Evolutionary conservation across 2,888 invertebrate species (phyloP), one percentile per base, ranked within the genome.

Genomic region (Eupsilia transversa): DNA sequence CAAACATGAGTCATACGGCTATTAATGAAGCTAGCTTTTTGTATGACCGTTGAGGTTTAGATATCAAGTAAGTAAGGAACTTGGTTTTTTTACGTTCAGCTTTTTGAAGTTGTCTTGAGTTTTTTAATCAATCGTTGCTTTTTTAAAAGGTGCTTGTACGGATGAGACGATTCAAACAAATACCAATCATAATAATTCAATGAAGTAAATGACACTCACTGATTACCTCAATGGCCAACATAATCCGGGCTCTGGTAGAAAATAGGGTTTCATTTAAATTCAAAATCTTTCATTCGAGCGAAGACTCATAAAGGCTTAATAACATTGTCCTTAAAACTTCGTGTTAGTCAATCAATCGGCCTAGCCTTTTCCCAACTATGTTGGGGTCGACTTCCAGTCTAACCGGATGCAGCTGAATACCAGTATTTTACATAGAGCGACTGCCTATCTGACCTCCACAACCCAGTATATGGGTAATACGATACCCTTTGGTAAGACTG

Each of bases 1-100:
- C 6, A 35, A 70, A 61, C 30, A 70, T 73, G 61, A 74, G 46
- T 73, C 63, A 79, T 59, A 52, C 17, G 10, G 33, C 33, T 54
- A 27, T 46, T 46, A 35, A 30, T 80, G 54, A 65, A 59, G 46
- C 46, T 35, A 56, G 43, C 43, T 52, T 43, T 57, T 57, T 35
- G 23, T 65, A 10, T 33, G 43, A 1, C 20, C 3, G 1, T 30
- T 30, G 41, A 35, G 14, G 30, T 59, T 38, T 17, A 49, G 9
- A 38, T 12, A 20, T 30, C 30, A 20, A 57, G 38, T 38, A 20
- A 57, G 38, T 38, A 41, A 20, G 0, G 0, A 23, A 63, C 20
- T 63, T 46, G 17, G 30, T 35, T 35, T 35, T 63, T 74, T 74
- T 35, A 27, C 10, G 0, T 38, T 7, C 27, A 54, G 2, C 10